Evolutionary conservation across 2,113 vertebrate species (phyloP), one percentile per base, ranked within the genome.

Genomic region (Tiliqua scincoides): DNA sequence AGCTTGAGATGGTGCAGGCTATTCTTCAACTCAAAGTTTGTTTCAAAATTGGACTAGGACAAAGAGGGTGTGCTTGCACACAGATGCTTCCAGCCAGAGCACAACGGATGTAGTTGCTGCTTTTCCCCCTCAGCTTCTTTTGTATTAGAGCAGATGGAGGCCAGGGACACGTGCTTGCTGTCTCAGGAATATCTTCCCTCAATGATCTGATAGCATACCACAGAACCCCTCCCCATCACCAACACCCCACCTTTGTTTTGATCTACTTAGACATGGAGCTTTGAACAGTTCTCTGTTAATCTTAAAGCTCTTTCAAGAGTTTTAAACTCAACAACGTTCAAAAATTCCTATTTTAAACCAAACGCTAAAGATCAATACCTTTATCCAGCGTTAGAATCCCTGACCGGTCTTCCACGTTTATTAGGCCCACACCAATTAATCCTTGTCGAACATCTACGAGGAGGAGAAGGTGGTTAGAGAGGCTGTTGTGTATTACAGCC

Each of bases 401-500:
- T 2, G 98, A 98, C 75, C 98, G 95, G 91, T 99, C 99, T 94
- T 99, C 99, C 18, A 99, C 94, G 83, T 98, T 99, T 82, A 99
- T 99, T 86, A 99, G 96, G 48, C 99, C 99, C 2, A 99, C 99
- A 0, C 99, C 99, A 83, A 99, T 98, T 91, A 99, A 95, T 68
- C 99, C 99, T 85, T 96, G 96, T 43, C 98, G 98, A 90, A 99
- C 98, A 94, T 99, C 99, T 99, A 89, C 25, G 54, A 87, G 88
- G 90, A 82, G 74, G 91, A 89, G 77, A 71, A 18, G 74, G 27
- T 7, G 3, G 3, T 79, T 40, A 78, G 7, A 4, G 23, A 32
- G 30, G 14, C 5, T 86, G 35, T 43, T 10, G 20, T 70, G 67
- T 30, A 15, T 35, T 70, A 4, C n/a, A 70, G 14, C 18, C 43